phyloP scores from a whole-genome alignment of 2,888 invertebrate genomes.

The Acanthococcus lagerstroemiae region DNA sequence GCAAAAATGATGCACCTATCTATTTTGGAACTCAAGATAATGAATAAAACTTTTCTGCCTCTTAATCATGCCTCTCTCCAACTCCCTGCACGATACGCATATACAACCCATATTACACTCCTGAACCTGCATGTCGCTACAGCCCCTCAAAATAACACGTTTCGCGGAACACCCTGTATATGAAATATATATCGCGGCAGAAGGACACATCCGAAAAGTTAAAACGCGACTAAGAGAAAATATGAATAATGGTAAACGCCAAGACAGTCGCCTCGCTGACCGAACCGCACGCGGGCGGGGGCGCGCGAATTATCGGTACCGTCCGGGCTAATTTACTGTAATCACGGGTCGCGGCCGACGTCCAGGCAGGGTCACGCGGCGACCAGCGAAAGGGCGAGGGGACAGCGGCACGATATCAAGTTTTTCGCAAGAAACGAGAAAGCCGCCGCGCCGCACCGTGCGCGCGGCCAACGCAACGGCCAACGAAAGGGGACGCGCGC shows the following conservation, averaged over 20 bases:
- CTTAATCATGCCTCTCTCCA: too few species aligned
- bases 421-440: not conserved
- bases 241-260: conserved; percentile 30
- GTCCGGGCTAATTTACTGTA: conserved; percentile 6
- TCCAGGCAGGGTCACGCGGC: not conserved
- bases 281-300: conserved; percentile 7
- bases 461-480: not conserved
- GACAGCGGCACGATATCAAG: too few species aligned
- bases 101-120: too few species aligned
- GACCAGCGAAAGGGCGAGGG: not conserved
- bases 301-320: conserved; percentile 5
- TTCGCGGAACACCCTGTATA: too few species aligned
- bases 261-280: conserved; percentile 20
- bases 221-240: conserved; percentile 41
- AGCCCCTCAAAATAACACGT: too few species aligned
- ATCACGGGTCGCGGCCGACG: not conserved
- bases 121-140: too few species aligned
- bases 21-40: too few species aligned
- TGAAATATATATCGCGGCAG: too few species aligned
- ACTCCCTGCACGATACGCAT: too few species aligned
- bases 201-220: too few species aligned
- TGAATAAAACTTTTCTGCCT: too few species aligned
- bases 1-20: too few species aligned
- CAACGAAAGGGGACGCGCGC: not conserved
- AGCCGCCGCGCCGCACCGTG: not conserved